Base-by-base conservation (phyloP, 1,140 invertebrate genomes). In the Pachyrhynchus sulphureomaculatus region DNA sequence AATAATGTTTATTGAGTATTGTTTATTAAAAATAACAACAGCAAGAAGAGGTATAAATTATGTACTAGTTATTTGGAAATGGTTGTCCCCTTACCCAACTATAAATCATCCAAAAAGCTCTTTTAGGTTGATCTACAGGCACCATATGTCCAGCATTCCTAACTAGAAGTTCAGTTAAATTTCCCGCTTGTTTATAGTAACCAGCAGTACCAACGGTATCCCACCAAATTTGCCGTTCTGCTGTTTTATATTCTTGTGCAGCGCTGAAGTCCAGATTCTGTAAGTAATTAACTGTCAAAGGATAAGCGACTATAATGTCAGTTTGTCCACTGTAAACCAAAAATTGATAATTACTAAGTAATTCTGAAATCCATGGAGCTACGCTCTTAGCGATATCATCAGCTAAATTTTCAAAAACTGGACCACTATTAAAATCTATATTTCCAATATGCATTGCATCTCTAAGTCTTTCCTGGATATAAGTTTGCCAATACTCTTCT, bases 341-440 rank as follows among this genome's bases (percentile, higher is more conserved):
- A 3, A 88, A 82, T 73, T 79, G 78, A 71, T 90, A 91, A 61
- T 85, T 68, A 48, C 71, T 84, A 66, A 79, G 84, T 0, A 96
- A 75, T 53, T 88, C 84, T 3, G 83, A 78, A 44, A 96, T 77
- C 82, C 86, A 87, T 0, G 84, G 84, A 33, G 89, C 87, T 23
- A 92, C 83, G 0, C 88, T 89, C 66, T 92, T 82, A 85, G 93
- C 90, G 0, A 96, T 81, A 79, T 96, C 93, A 20, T 80, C 72
- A 42, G 86, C 82, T 2, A 96, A 72, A 73, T 88, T 78, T 17
- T 80, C 66, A 65, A 90, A 86, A 0, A 92, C 62, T 65, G 80
- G 80, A 33, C 77, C 48, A 54, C 53, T 52, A 81, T 66, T 80
- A 79, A 45, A 83, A 36, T 59, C 78, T 72, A 21, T 72, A 70